Evolutionary conservation across 2,113 vertebrate genomes (phyloP), one percentile per base, ranked within the genome.

Genomic region (Neogale vison): DNA sequence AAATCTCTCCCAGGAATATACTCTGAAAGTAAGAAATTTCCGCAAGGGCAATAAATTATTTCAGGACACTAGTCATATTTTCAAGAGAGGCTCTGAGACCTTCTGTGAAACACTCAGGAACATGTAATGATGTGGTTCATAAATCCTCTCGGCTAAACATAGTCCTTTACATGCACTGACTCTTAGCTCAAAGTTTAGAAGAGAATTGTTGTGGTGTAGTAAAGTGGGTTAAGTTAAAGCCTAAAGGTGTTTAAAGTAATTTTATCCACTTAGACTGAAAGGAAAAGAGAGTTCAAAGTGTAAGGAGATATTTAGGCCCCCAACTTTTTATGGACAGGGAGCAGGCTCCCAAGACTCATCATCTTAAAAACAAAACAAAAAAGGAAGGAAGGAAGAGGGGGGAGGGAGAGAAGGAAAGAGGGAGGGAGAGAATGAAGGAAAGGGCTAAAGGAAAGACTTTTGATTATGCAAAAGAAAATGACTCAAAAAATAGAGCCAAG

Each of bases 351-450:
- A n/a, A 34, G 65, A 3, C 21, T 69, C n/a, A 18, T 69, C 20
- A 59, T 10, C 7, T 59, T 24, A 42, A 45, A 88, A 14, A 12
- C 21, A 76, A 59, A n/a, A 34, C 12, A 63, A 7, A 34, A 21
- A 7, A 77, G 0, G 29, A 34, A 50, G 14, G n/a, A 39, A 39
- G 21, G 55, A 36, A 7, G 6, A 13, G 2, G 11, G 10, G 7
- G 6, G 21, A 3, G 11, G 10, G 7, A 11, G 26, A 4, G 24
- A 26, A 61, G 59, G 9, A 0, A 4, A 9, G 59, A 55, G 3
- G 4, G 17, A 39, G 1, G 13, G 55, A 39, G 26, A 6, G 55
- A 24, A 36, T 3, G 17, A 69, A n/a, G 34, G 15, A n/a, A 69
- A 18, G 8, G 34, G 34, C 67, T 69, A 69, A 69, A 69, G 34